These are phyloP conservation scores for Leucophenga montana DNA, from an alignment of 2,888 invertebrate genomes.

Conservation along the genomic window DNA sequence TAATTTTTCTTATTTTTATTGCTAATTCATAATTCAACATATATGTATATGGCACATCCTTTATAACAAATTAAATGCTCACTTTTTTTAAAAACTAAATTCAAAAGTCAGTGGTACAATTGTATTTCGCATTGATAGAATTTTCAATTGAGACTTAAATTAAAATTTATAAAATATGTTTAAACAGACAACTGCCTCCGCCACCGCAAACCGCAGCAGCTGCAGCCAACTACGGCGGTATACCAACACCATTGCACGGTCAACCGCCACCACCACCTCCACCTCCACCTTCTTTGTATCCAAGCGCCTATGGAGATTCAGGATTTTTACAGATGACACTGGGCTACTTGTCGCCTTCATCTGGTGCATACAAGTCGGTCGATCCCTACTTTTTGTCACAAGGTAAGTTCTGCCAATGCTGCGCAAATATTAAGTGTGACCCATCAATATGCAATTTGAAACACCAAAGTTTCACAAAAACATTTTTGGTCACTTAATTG, in stretches of 20 bases:
- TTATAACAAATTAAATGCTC: neutral
- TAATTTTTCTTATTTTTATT: too few species aligned
- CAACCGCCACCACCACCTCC: conserved; percentile 39
- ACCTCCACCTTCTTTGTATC: conserved; percentile 66
- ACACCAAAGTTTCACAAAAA: conserved; percentile 55
- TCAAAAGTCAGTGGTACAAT: too few species aligned
- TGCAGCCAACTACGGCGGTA: neutral
- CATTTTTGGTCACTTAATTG: neutral
- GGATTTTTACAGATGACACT: conserved; percentile 82
- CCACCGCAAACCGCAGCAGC: conserved; percentile 41
- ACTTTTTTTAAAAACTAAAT: conserved; percentile 1
- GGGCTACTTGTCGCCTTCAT: conserved; percentile 78
- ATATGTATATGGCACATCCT: too few species aligned
- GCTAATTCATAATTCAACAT: too few species aligned
- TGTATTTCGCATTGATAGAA: neutral
- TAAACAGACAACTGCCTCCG: conserved; percentile 38
- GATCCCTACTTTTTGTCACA: conserved; percentile 83
- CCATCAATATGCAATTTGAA: conserved; percentile 51
- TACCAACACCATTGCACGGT: conserved; percentile 26
- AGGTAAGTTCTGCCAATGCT: conserved; percentile 73
- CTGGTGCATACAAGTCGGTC: conserved; percentile 81
- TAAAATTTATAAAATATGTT: neutral
- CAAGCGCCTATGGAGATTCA: conserved; percentile 72
- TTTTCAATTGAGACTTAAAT: neutral
- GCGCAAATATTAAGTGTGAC: conserved; percentile 19